Conservation (phyloP, 2,113 vertebrate genomes). For the Tupaia tana region DNA sequence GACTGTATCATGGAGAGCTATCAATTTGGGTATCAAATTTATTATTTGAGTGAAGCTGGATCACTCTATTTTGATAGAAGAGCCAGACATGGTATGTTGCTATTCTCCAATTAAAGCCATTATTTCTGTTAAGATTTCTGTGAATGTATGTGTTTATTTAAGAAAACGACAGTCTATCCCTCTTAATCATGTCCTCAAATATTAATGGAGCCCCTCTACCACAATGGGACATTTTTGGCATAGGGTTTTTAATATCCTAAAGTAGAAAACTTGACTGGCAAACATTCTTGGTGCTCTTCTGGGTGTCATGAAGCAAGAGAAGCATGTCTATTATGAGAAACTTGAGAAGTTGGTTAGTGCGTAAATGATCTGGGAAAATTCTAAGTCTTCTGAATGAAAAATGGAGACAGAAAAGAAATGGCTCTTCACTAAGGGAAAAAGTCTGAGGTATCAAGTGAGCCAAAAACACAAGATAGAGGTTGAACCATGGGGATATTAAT, state of each 20-base stretch:
- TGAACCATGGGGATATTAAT: not conserved
- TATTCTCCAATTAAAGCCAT: not conserved
- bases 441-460: not conserved
- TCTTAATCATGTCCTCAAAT: not conserved
- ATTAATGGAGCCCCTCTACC: not conserved
- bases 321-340: not conserved
- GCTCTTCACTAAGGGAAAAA: slow-evolving; percentile 42
- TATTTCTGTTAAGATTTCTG: not conserved
- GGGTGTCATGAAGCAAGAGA: not conserved
- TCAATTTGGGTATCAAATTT: not conserved
- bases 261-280: not conserved
- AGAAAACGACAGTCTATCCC: not conserved
- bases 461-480: not conserved
- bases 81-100: not conserved
- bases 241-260: not conserved
- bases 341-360: slow-evolving; percentile 53
- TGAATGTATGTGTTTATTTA: not conserved
- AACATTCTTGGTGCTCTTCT: not conserved
- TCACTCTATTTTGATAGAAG: not conserved
- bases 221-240: not conserved
- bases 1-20: not conserved
- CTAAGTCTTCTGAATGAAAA: not conserved
- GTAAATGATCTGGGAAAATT: slow-evolving; percentile 36
- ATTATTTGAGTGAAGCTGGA: not conserved
- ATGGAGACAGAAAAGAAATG: slow-evolving; percentile 45